Evolutionary conservation across 2,888 invertebrate genomes (phyloP), one percentile per base, ranked within the genome.

Genomic region (Spialia ferax): DNA sequence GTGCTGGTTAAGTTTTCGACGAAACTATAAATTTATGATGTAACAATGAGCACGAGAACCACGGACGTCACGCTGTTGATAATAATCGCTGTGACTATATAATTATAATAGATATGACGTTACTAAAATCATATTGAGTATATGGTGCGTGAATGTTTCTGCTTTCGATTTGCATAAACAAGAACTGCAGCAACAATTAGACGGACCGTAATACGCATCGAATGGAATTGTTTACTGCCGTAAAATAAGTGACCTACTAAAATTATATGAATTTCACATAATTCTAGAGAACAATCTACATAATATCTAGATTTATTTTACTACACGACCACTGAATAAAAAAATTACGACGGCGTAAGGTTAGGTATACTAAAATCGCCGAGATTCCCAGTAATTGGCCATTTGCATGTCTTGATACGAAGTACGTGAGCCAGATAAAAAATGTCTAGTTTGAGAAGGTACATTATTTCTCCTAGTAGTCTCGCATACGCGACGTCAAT

Each of bases 391-490:
- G 70, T 70, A 70, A 70, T 70, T 61, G 69, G 8, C 65, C 67
- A 70, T 72, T 72, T 72, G 70, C 70, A 69, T 72, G 70, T 69
- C 70, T 62, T 70, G 69, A 67, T 68, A 70, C 70, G 60, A 29
- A 22, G 20, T 20, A 66, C 65, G 65, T 66, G 59, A 42, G 50
- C 13, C 52, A 65, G 60, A 60, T 60, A 60, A 66, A 66, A 66
- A 38, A 59, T 64, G 50, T 66, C 60, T 60, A 59, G 60, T 60
- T 66, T 54, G 38, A 66, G 20, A 18, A 48, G 4, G 50, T 42
- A 20, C 26, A 59, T 59, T 65, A 65, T 48, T 65, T 57, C 48
- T 50, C 23, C 15, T 57, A 45, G n/a, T 45, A 18, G 48, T 38
- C 11, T 15, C 15, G 23, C 15, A 23, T 5, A 45, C 20, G 29